Conservation (phyloP, 1,140 invertebrate genomes). For the Helicorthomorpha holstii region DNA sequence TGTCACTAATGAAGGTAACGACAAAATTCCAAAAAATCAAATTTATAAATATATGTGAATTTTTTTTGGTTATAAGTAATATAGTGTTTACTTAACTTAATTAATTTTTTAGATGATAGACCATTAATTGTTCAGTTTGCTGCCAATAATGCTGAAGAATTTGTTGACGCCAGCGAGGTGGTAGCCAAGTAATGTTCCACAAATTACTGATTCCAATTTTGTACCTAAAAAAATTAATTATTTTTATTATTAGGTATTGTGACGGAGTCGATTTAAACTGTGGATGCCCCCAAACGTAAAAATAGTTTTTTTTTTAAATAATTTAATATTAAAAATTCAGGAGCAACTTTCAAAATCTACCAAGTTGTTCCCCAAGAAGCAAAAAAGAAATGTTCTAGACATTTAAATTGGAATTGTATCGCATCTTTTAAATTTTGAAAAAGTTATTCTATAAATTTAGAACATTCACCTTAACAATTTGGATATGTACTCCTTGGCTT, state of each 20-base stretch:
- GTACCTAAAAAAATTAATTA: not conserved
- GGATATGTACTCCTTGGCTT: too few relatives aligned
- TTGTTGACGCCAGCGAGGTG: conserved; percentile 64
- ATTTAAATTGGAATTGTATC: too few relatives aligned
- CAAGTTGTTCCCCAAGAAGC: too few relatives aligned
- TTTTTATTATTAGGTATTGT: conserved; percentile 39
- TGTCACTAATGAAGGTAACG: conserved; percentile 44
- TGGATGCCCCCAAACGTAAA: conserved; percentile 74
- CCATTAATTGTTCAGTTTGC: conserved; percentile 91
- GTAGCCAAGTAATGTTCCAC: conserved; percentile 46
- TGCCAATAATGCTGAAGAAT: conserved; percentile 63
- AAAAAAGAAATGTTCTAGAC: too few relatives aligned
- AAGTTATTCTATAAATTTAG: too few relatives aligned
- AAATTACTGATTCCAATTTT: conserved; percentile 2
- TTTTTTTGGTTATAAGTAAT: conserved; percentile 3
- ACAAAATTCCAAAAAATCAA: too few relatives aligned
- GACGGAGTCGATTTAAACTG: conserved; percentile 92
- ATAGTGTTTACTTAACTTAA: not conserved
- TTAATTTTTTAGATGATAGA: conserved; percentile 39
- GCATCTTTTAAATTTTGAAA: too few relatives aligned
- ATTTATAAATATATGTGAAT: conserved; percentile 2
- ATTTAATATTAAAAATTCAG: not conserved
- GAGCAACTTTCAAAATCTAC: too few relatives aligned
- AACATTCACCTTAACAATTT: too few relatives aligned
- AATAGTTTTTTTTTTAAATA: not conserved